Conservation (phyloP, 2,113 vertebrate species). For the Lutjanus erythropterus region DNA sequence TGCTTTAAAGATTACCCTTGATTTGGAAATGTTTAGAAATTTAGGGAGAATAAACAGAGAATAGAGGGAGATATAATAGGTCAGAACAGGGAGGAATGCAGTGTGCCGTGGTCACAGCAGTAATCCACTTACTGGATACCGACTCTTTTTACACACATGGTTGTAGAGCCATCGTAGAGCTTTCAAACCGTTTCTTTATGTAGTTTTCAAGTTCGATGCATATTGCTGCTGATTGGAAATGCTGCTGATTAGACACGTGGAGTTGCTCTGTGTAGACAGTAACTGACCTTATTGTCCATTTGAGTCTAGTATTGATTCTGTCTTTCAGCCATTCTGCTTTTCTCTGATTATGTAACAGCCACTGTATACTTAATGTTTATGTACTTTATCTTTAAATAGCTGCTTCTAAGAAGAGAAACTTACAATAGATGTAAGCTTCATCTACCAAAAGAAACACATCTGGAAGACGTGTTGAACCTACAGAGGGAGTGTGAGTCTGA, state of each 20-base stretch:
- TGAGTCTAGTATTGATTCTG: slow-evolving; percentile 35
- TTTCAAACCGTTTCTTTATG: neutral
- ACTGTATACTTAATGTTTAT: neutral
- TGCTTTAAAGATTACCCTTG: neutral
- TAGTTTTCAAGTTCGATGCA: neutral
- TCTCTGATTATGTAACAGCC: slow-evolving; percentile 23
- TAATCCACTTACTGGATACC: slow-evolving; percentile 29
- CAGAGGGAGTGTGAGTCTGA: neutral
- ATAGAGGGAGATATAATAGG: slow-evolving; percentile 22
- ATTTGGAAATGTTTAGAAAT: neutral
- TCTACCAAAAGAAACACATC: neutral
- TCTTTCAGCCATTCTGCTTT: neutral
- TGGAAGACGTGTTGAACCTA: slow-evolving; percentile 10
- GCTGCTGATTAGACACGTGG: neutral
- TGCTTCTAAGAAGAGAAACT: neutral
- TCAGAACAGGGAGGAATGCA: slow-evolving; percentile 37
- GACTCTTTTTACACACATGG: neutral
- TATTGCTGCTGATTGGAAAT: neutral
- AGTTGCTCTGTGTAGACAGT: neutral
- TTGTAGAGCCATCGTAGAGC: neutral
- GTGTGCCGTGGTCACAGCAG: slow-evolving; percentile 24
- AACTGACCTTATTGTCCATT: slow-evolving; percentile 8
- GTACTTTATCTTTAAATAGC: neutral
- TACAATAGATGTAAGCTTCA: neutral
- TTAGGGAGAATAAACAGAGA: slow-evolving; percentile 6